Percentiles rank a stretch among this genome's conserved stretches.
phyloP scores from a whole-genome alignment of 2,888 invertebrate species.

The Rhyacophila evoluta region DNA sequence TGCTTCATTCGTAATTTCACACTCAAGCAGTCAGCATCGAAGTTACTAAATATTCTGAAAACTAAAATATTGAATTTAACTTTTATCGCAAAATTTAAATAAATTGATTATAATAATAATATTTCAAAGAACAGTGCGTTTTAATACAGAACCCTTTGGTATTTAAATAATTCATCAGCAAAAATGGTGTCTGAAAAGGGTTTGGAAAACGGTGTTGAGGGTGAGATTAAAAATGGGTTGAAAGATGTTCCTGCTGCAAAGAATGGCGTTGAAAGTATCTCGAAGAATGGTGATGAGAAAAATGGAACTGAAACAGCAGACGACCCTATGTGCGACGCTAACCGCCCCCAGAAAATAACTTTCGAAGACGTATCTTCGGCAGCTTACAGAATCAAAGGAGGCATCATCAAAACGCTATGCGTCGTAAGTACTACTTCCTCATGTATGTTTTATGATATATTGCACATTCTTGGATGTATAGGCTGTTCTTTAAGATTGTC shows the following conservation, averaged over 20 bases:
- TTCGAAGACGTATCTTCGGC: conserved; percentile 93
- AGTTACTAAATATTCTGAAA: not conserved
- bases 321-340: conserved; percentile 75
- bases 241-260: not conserved
- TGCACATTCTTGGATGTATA: too few species aligned
- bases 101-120: too few species aligned
- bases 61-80: too few species aligned
- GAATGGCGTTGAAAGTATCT: not conserved
- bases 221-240: not conserved
- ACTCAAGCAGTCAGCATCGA: not conserved
- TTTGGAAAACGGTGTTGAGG: not conserved
- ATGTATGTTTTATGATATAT: too few species aligned
- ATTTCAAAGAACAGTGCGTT: too few species aligned
- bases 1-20: not conserved
- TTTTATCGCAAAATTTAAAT: not conserved
- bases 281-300: conserved; percentile 57
- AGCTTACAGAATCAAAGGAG: conserved; percentile 87
- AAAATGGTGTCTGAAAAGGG: not conserved
- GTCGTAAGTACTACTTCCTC: conserved; percentile 74
- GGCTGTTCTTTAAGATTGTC: too few species aligned
- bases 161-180: too few species aligned
- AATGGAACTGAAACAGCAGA: conserved; percentile 52
- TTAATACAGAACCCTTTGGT: too few species aligned
- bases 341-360: conserved; percentile 76
- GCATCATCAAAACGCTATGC: conserved; percentile 88